phyloP scores from a whole-genome alignment of 2,888 invertebrate species.

The Eumerus sabulonum region DNA sequence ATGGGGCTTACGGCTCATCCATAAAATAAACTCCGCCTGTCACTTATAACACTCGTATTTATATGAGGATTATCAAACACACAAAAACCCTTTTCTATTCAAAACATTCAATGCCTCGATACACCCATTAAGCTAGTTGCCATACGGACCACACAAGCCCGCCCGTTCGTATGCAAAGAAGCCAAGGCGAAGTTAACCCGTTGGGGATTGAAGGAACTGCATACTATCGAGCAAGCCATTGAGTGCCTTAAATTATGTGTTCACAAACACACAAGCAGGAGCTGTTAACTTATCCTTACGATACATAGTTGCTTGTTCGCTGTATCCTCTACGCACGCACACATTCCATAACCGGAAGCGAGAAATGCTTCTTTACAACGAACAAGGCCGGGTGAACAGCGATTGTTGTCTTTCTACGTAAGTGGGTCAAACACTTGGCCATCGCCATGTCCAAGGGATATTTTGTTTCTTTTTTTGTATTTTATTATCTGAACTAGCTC shows the following conservation, averaged over 20 bases:
- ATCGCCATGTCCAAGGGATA: too few species aligned
- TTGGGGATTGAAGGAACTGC: conserved; percentile 22
- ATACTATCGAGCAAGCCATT: conserved; percentile 15
- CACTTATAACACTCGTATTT: conserved; percentile 48
- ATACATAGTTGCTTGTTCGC: too few species aligned
- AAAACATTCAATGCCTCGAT: conserved; percentile 25
- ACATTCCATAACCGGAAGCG: conserved; percentile 40
- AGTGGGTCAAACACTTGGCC: conserved; percentile 58
- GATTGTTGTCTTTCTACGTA: conserved; percentile 36
- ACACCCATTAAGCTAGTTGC: conserved; percentile 23
- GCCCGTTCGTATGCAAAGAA: conserved; percentile 16
- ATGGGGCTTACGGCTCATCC: conserved; percentile 32
- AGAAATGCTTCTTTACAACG: conserved; percentile 2
- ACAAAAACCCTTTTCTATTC: conserved; percentile 16
- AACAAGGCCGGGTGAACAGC: conserved; percentile 27
- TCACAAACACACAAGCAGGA: conserved; percentile 5
- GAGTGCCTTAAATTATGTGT: conserved; percentile 12
- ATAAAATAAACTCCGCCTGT: conserved; percentile 40
- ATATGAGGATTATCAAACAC: conserved; percentile 28
- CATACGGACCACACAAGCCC: too few species aligned
- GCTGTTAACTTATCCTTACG: too few species aligned
- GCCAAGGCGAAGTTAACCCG: not conserved
- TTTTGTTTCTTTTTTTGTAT: too few species aligned
- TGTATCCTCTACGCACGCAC: too few species aligned
- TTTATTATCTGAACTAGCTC: too few species aligned